Evolutionary conservation across 2,113 vertebrate genomes (phyloP).

Genomic region (Heterochromis multidens): DNA sequence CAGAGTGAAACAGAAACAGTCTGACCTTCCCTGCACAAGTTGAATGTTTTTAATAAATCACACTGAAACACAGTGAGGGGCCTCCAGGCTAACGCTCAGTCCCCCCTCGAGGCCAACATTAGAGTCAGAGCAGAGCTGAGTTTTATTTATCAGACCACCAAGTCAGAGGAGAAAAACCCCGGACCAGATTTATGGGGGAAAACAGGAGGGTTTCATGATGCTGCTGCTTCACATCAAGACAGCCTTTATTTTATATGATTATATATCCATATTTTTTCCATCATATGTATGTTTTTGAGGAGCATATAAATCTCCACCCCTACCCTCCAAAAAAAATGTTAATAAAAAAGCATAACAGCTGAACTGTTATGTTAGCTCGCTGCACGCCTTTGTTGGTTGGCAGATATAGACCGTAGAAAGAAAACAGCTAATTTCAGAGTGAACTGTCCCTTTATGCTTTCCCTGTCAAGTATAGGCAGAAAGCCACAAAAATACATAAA

Average conservation of each 20-base stretch:
- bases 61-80: background rate
- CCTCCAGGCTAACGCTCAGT: background rate
- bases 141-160: background rate
- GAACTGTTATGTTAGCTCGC: too few species aligned
- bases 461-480: background rate
- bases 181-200: background rate
- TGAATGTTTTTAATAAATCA: background rate
- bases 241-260: background rate
- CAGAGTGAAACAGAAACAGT: background rate
- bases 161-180: background rate
- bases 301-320: fast-evolving
- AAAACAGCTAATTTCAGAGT: background rate
- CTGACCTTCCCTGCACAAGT: background rate
- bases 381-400: too few species aligned
- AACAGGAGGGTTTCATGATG: background rate
- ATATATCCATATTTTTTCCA: background rate
- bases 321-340: background rate
- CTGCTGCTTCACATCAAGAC: background rate
- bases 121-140: background rate
- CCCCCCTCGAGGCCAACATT: background rate
- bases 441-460: background rate
- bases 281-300: background rate
- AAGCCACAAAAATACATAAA: background rate
- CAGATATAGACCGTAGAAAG: too few species aligned
- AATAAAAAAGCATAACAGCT: too few species aligned